Evolutionary conservation across 2,888 invertebrate species (phyloP).

Genomic region (Drosophila crucigera): DNA sequence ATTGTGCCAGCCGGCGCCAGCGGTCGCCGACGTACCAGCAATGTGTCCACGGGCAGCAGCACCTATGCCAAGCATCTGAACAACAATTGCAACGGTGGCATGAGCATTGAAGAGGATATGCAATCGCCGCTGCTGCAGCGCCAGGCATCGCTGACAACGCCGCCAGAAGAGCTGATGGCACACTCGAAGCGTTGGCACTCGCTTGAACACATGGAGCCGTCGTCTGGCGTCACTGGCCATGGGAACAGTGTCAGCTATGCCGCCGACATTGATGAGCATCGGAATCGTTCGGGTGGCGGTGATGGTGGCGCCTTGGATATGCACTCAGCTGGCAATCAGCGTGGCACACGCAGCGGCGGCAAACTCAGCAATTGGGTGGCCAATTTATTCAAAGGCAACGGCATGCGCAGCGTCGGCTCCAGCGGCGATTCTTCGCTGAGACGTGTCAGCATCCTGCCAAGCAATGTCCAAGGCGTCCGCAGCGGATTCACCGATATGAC

Average conservation of each 20-base stretch:
- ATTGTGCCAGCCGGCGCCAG: slow-evolving; percentile 68
- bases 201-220: slow-evolving; percentile 88
- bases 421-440: slow-evolving; percentile 85
- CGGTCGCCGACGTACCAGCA: slow-evolving; percentile 69
- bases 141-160: slow-evolving; percentile 84
- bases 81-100: slow-evolving; percentile 85
- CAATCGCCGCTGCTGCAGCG: slow-evolving; percentile 84
- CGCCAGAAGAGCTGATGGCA: slow-evolving; percentile 85
- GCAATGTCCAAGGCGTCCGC: slow-evolving; percentile 79
- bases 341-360: slow-evolving; percentile 36
- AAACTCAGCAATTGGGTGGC: slow-evolving; percentile 90
- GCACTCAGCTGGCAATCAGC: slow-evolving; percentile 37
- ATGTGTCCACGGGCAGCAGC: slow-evolving; percentile 46
- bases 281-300: slow-evolving; percentile 47
- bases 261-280: slow-evolving; percentile 76
- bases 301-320: slow-evolving; percentile 4
- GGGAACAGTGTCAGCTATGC: slow-evolving; percentile 82
- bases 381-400: slow-evolving; percentile 90
- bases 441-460: slow-evolving; percentile 83
- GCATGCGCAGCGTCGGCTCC: slow-evolving; percentile 86
- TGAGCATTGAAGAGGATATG: slow-evolving; percentile 83
- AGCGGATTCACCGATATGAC: slow-evolving; percentile 83
- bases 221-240: slow-evolving; percentile 52
- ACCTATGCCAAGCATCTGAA: slow-evolving; percentile 83
- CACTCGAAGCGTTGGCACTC: slow-evolving; percentile 92